phyloP scores from a whole-genome alignment of 2,797 vertebrate species.

The Graptemys geographica region DNA sequence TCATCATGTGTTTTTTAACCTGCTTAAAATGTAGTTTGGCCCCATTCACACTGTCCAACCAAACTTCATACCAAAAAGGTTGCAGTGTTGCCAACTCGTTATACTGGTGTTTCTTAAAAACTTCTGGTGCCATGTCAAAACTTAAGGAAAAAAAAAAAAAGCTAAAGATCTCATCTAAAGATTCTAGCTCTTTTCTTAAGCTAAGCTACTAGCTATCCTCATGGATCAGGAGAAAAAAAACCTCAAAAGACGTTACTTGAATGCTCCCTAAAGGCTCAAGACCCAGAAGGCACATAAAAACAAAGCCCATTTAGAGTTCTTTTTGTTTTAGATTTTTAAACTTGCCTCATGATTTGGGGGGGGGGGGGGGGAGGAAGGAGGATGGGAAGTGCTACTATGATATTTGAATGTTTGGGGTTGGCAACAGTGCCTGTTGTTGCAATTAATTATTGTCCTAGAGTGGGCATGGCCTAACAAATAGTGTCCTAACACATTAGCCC shows the following conservation, averaged over 20 bases:
- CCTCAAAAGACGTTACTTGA: neutral
- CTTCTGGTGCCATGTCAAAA: neutral
- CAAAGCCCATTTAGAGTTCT: too few species aligned
- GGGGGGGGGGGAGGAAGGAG: too few species aligned
- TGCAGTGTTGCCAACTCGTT: neutral
- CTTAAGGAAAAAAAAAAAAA: neutral
- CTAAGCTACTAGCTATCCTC: neutral
- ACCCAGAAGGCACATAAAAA: neutral
- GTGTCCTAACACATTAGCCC: neutral
- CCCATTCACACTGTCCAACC: neutral
- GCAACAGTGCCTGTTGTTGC: neutral
- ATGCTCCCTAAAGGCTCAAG: neutral
- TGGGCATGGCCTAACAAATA: neutral
- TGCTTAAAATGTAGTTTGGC: neutral
- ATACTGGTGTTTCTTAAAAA: neutral
- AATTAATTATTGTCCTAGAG: neutral
- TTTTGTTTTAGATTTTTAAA: neutral
- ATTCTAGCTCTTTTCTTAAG: neutral
- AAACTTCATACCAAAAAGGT: neutral
- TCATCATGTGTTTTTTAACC: neutral
- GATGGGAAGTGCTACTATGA: neutral
- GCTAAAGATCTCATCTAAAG: neutral
- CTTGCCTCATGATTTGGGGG: neutral
- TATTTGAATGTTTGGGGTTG: neutral
- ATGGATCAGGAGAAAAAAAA: neutral